phyloP scores from a whole-genome alignment of 2,113 vertebrate species.

The Zapus hudsonius region DNA sequence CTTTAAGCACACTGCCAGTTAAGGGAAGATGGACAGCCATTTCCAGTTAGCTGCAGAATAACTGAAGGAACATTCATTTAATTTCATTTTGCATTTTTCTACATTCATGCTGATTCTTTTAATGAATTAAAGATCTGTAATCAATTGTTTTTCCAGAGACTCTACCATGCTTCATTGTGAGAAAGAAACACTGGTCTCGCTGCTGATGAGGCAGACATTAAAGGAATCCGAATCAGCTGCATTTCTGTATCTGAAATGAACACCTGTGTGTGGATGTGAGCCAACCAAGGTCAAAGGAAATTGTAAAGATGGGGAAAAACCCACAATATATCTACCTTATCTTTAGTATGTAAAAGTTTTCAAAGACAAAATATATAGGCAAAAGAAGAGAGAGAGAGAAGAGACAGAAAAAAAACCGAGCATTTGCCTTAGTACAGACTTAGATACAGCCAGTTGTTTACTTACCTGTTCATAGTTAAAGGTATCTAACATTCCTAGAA shows the following conservation, averaged over 20 bases:
- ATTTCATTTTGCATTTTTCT: slow-evolving; percentile 47
- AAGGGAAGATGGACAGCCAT: slow-evolving; percentile 8
- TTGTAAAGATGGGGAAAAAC: not conserved
- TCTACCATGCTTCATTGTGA: not conserved
- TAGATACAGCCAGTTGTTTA: slow-evolving; percentile 76
- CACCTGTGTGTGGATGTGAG: not conserved
- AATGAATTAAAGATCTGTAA: slow-evolving; percentile 8
- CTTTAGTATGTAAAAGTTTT: slow-evolving; percentile 41
- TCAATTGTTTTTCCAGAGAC: slow-evolving; percentile 40
- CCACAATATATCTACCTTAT: not conserved
- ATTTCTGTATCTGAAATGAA: not conserved
- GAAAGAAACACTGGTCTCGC: not conserved
- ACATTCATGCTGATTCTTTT: not conserved
- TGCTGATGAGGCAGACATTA: slow-evolving; percentile 14
- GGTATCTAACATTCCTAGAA: slow-evolving; percentile 97
- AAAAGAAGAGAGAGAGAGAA: not conserved
- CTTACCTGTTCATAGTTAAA: slow-evolving; percentile 97
- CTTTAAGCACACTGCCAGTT: not conserved
- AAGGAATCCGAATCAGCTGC: slow-evolving; percentile 19
- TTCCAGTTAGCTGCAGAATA: slow-evolving; percentile 27
- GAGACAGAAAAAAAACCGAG: not conserved
- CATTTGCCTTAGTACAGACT: not conserved
- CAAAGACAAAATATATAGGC: slow-evolving; percentile 22
- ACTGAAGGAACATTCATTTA: slow-evolving; percentile 17
- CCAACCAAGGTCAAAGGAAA: slow-evolving; percentile 26